These are phyloP conservation scores for Chrysopilus asiliformis DNA, from an alignment of 2,888 invertebrate species.

Conservation along the genomic window DNA sequence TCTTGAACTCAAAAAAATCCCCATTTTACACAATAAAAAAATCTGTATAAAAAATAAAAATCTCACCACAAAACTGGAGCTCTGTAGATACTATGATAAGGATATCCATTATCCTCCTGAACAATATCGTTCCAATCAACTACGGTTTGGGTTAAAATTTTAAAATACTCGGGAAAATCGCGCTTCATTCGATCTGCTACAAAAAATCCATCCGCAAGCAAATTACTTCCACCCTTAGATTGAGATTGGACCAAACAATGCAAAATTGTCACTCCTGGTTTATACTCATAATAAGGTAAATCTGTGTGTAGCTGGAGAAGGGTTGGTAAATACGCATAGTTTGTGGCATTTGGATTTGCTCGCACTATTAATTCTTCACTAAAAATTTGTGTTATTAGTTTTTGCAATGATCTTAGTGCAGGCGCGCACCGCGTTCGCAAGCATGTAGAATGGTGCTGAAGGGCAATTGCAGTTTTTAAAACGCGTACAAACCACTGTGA, in stretches of 20 bases:
- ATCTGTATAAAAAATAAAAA: too few species aligned
- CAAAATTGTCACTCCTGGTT: slow-evolving; percentile 57
- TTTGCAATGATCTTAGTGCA: too few species aligned
- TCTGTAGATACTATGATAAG: slow-evolving; percentile 48
- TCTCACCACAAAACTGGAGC: slow-evolving; percentile 50
- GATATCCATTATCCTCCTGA: slow-evolving; percentile 42
- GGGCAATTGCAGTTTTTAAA: too few species aligned
- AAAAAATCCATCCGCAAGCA: slow-evolving; percentile 52
- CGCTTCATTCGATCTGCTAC: slow-evolving; percentile 46
- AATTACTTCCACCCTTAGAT: slow-evolving; percentile 51
- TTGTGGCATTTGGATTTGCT: slow-evolving; percentile 53
- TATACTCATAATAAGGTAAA: slow-evolving; percentile 62
- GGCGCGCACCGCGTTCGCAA: too few species aligned
- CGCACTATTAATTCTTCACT: slow-evolving; percentile 52
- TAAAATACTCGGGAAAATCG: slow-evolving; percentile 43
- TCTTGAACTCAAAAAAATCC: slow-evolving; percentile 2
- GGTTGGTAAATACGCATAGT: slow-evolving; percentile 57
- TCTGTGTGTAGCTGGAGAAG: slow-evolving; percentile 61
- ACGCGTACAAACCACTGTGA: too few species aligned
- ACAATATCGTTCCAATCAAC: slow-evolving; percentile 66
- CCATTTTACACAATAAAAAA: too few species aligned
- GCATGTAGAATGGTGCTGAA: too few species aligned
- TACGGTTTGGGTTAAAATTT: slow-evolving; percentile 42
- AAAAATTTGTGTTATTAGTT: too few species aligned
- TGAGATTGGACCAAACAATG: slow-evolving; percentile 56